phyloP scores from a whole-genome alignment of 2,888 invertebrate genomes.

The Axea sp. region DNA sequence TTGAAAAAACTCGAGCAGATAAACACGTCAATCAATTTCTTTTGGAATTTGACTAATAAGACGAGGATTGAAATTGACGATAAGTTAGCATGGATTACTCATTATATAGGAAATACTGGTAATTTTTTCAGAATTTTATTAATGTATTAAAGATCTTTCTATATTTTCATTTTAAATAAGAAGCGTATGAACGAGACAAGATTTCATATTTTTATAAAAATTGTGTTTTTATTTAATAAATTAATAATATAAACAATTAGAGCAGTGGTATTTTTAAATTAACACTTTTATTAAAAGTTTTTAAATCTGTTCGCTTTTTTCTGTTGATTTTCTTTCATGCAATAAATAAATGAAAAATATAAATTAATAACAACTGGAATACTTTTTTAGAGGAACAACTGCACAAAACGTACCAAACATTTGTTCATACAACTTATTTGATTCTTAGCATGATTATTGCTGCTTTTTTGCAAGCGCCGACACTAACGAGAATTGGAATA shows the following conservation, averaged over 20 bases:
- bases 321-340: no score
- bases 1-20: conserved; percentile 80
- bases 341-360: no score
- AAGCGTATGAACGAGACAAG: no score
- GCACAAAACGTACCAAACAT: conserved; percentile 69
- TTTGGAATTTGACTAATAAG: conserved; percentile 72
- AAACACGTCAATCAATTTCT: conserved; percentile 80
- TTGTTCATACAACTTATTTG: conserved; percentile 72
- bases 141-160: no score
- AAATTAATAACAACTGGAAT: background rate
- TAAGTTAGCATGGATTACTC: conserved; percentile 75
- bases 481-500: conserved; percentile 73
- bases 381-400: conserved; percentile 72
- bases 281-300: no score
- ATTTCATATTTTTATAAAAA: no score
- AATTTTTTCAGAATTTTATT: no score
- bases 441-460: conserved; percentile 76
- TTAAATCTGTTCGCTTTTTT: no score
- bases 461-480: conserved; percentile 75
- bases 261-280: no score
- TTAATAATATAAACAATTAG: no score
- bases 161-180: no score
- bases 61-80: conserved; percentile 74
- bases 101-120: conserved; percentile 75
- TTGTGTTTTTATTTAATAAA: no score